Percentiles rank a stretch among this genome's conserved stretches.
Conservation (phyloP, 1,140 invertebrate genomes). For the Phortica variegata region DNA sequence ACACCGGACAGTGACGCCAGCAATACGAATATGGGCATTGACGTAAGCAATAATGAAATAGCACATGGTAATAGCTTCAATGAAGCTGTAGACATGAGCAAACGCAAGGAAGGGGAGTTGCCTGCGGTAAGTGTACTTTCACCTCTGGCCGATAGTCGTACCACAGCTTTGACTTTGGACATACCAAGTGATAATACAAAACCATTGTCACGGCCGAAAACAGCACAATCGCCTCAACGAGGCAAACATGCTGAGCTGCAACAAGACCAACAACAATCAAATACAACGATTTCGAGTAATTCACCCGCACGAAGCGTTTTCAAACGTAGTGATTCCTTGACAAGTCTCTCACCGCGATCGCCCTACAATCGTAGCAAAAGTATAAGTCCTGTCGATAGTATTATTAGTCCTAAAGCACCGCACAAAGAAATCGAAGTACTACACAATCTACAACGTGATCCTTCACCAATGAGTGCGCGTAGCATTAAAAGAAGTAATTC, state of each 20-base stretch:
- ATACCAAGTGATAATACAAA: constrained; percentile 50
- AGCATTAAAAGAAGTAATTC: constrained; percentile 18
- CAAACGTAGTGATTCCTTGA: constrained; percentile 1
- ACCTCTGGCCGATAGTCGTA: constrained; percentile 8
- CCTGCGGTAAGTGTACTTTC: background rate
- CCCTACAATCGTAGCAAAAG: constrained; percentile 44
- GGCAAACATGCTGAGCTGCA: constrained; percentile 1
- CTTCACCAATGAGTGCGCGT: constrained; percentile 55
- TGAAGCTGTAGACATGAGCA: background rate
- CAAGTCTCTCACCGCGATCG: constrained; percentile 28
- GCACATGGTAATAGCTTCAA: background rate
- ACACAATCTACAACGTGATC: constrained; percentile 64
- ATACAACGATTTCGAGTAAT: background rate
- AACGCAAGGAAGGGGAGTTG: background rate
- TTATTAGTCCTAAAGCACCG: constrained; percentile 57
- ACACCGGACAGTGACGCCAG: constrained; percentile 77
- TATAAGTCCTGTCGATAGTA: constrained; percentile 58
- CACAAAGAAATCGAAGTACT: constrained; percentile 66
- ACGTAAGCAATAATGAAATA: constrained; percentile 24
- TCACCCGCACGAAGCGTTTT: background rate
- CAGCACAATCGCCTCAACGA: constrained; percentile 11
- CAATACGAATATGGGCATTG: constrained; percentile 55
- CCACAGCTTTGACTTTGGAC: constrained; percentile 32
- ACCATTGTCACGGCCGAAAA: constrained; percentile 24
- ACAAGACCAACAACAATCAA: background rate